Conservation (phyloP, 1,140 invertebrate species). For the Diorhabda carinulata region DNA sequence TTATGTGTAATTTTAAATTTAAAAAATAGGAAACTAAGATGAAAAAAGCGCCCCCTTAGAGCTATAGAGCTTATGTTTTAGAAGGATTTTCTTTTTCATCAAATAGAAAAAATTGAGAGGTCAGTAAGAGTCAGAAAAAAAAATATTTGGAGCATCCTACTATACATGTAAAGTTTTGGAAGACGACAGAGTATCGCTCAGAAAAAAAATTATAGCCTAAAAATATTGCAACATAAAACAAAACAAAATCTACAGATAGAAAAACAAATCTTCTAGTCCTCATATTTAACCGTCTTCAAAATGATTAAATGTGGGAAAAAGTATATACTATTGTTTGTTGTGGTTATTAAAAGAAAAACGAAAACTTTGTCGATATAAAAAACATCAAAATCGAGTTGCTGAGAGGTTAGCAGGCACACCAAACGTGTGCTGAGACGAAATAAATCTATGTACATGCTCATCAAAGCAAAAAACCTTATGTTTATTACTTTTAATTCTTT, state of each 20-base stretch:
- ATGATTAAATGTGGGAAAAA: conserved; percentile 46
- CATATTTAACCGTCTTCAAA: conserved; percentile 41
- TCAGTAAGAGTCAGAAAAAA: not conserved
- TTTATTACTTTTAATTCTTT: conserved; percentile 32
- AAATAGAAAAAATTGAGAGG: too few relatives aligned
- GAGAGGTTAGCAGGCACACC: conserved; percentile 40
- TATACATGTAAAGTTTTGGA: too few relatives aligned
- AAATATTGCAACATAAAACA: conserved; percentile 31
- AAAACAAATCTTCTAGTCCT: not conserved
- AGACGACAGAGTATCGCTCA: conserved; percentile 18
- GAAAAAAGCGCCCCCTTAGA: too few relatives aligned
- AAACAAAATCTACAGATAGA: conserved; percentile 26
- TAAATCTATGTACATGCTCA: conserved; percentile 43
- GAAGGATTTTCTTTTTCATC: too few relatives aligned
- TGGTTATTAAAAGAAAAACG: conserved; percentile 36
- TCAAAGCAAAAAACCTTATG: conserved; percentile 42
- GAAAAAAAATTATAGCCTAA: conserved; percentile 20
- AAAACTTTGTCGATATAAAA: conserved; percentile 25
- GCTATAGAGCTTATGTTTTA: too few relatives aligned
- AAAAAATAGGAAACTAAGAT: too few relatives aligned
- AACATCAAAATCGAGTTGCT: conserved; percentile 26
- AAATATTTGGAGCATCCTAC: too few relatives aligned
- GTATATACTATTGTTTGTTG: conserved; percentile 42
- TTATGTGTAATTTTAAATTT: too few relatives aligned
- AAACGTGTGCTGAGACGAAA: conserved; percentile 40